Base-by-base conservation (phyloP, 2,113 vertebrate species). In the Ornithorhynchus anatinus region DNA sequence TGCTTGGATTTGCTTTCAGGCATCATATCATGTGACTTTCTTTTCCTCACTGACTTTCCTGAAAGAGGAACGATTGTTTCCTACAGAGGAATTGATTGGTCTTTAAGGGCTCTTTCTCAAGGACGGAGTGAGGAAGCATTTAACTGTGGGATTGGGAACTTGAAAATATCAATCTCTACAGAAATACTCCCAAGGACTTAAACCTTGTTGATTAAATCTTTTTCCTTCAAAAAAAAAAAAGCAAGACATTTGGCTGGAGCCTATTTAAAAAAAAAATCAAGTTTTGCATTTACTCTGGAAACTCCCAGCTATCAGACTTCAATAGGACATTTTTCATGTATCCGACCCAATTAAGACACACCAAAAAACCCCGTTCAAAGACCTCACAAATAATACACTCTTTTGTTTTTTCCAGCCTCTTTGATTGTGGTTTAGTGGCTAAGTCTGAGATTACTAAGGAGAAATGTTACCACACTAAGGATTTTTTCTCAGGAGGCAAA, bases 221-320 rank as follows among this genome's bases (percentile, higher is more conserved):
- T 81, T 66, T 45, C 81, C 69, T 69, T 77, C 52, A 63, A 22
- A 48, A 48, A 45, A 80, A 72, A 86, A 48, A 79, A 84, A 80
- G 69, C 71, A 57, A 71, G 40, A 63, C 62, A 61, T 81, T 75
- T 79, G 77, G 72, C 75, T 75, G 64, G 63, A 70, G 53, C 35
- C 63, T 79, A 47, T 39, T 62, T 53, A 83, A 79, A 79, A 81
- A 40, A 83, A 59, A 78, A 73, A 68, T 65, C 50, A 71, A 75
- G 75, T 77, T 84, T 47, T 67, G 44, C 38, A 8, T 56, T 35
- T 59, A 74, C 40, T 23, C 50, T 85, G 86, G 86, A 81, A 88
- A 86, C 70, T 81, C 82, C 86, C 86, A 81, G 60, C 58, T 79
- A 77, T 72, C 72, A 59, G 54, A 75, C 77, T 58, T 86, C 63